Evolutionary conservation across 1,140 invertebrate species (phyloP).

Genomic region (Ylistrum balloti): DNA sequence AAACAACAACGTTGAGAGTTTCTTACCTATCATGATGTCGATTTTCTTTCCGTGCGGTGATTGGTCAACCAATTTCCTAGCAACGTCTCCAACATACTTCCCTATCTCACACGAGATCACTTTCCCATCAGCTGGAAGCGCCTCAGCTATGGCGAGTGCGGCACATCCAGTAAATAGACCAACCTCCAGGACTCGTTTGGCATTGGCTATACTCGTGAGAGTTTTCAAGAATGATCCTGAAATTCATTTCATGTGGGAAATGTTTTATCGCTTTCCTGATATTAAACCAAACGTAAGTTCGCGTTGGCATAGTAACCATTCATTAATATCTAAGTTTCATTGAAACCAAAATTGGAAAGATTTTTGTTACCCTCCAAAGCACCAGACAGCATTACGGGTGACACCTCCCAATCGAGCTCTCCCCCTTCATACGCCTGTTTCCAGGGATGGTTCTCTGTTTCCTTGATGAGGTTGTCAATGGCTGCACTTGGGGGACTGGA

Average conservation of each 20-base stretch:
- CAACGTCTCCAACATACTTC: slow-evolving; percentile 61
- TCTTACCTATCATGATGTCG: slow-evolving; percentile 64
- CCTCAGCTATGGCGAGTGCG: slow-evolving; percentile 75
- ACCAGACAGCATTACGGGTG: slow-evolving; percentile 50
- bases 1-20: background rate
- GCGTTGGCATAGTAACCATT: too few relatives aligned
- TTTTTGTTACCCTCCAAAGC: slow-evolving; percentile 54
- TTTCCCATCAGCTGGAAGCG: slow-evolving; percentile 67
- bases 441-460: slow-evolving; percentile 48
- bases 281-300: too few relatives aligned
- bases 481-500: slow-evolving; percentile 48
- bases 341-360: too few relatives aligned
- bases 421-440: slow-evolving; percentile 36
- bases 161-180: slow-evolving; percentile 75
- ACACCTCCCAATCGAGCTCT: background rate
- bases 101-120: slow-evolving; percentile 68
- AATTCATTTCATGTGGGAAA: background rate
- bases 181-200: slow-evolving; percentile 70
- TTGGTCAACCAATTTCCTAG: slow-evolving; percentile 60
- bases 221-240: background rate
- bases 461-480: slow-evolving; percentile 20
- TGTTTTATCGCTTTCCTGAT: too few relatives aligned
- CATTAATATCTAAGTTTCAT: too few relatives aligned
- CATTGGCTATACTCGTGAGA: slow-evolving; percentile 62
- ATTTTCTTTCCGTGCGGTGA: slow-evolving; percentile 72